These are phyloP conservation scores for Heliconius eleuchia DNA, from an alignment of 1,140 invertebrate genomes.

Conservation along the genomic window DNA sequence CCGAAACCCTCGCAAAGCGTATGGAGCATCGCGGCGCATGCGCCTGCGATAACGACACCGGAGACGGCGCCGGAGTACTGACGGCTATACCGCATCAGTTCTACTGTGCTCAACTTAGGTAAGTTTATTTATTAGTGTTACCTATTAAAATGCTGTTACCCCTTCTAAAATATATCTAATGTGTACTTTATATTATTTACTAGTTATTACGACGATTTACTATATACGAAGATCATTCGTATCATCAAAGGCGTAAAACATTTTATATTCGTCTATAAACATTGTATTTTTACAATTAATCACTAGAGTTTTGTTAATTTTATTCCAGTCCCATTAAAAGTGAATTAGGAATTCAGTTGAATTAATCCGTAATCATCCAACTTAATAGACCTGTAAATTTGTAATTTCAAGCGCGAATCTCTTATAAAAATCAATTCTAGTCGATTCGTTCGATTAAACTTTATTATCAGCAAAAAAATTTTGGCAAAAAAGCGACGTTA, in stretches of 20 bases:
- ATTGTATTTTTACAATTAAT: too few species aligned
- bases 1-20: constrained; percentile 94
- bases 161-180: too few species aligned
- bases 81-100: constrained; percentile 97
- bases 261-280: too few species aligned
- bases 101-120: constrained; percentile 90
- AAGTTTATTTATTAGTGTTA: constrained; percentile 26
- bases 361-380: not conserved
- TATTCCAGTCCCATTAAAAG: too few species aligned
- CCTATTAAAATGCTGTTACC: not conserved
- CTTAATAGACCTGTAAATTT: not conserved
- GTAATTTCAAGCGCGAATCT: not conserved
- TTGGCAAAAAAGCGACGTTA: too few species aligned
- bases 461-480: too few species aligned
- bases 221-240: too few species aligned
- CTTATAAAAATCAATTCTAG: too few species aligned
- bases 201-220: too few species aligned
- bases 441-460: too few species aligned
- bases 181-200: too few species aligned
- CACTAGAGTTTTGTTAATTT: too few species aligned
- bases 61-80: constrained; percentile 98
- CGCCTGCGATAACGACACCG: constrained; percentile 99
- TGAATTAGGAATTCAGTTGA: not conserved
- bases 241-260: not conserved
- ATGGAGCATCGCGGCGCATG: constrained; percentile 99